Conservation (phyloP, 2,888 invertebrate species). For the Abrostola triplasia region DNA sequence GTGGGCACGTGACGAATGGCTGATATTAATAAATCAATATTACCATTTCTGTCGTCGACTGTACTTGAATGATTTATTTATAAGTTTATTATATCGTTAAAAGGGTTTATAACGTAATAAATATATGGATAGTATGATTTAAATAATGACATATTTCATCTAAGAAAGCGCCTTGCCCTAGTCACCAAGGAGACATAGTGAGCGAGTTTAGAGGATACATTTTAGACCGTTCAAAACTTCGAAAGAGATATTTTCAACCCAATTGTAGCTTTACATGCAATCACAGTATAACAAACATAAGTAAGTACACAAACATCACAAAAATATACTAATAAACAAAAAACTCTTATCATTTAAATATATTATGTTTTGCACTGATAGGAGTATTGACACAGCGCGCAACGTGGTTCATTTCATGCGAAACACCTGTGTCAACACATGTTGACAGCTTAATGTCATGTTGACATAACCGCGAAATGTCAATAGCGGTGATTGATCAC, state of each 20-base stretch:
- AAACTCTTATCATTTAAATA: slow-evolving; percentile 1
- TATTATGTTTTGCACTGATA: not conserved
- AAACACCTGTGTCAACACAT: not conserved
- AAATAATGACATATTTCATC: no score
- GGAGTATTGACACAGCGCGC: not conserved
- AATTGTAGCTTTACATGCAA: no score
- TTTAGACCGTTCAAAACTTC: no score
- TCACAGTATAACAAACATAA: no score
- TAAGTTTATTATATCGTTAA: not conserved
- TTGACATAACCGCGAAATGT: not conserved
- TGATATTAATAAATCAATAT: slow-evolving; percentile 33
- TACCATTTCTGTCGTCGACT: slow-evolving; percentile 1
- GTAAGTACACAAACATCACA: no score
- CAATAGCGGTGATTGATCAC: not conserved
- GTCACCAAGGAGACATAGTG: no score
- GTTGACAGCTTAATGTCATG: slow-evolving; percentile 1
- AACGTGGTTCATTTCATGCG: not conserved
- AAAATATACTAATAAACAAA: no score
- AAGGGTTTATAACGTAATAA: no score
- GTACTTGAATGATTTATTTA: not conserved
- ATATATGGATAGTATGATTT: no score
- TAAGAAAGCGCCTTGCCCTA: no score
- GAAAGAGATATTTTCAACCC: no score
- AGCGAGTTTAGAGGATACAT: no score
- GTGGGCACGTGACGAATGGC: slow-evolving; percentile 22